These are phyloP conservation scores for Psylliodes chrysocephalus DNA, from an alignment of 2,888 invertebrate species.

Conservation along the genomic window DNA sequence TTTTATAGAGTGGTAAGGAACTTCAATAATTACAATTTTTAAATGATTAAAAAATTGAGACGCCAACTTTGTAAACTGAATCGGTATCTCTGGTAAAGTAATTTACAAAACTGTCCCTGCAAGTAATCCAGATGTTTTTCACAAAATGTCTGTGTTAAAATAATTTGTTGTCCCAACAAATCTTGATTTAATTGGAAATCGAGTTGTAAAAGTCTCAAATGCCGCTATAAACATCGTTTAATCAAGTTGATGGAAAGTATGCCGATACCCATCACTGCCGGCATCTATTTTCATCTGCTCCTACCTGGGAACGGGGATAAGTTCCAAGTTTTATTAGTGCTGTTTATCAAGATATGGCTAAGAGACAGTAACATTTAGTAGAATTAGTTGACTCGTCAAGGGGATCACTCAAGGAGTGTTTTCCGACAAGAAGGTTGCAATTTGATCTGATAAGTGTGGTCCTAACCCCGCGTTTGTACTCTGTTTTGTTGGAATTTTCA, in stretches of 20 bases:
- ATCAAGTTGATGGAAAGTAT: constrained; percentile 32
- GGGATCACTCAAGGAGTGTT: constrained; percentile 52
- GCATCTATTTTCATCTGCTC: constrained; percentile 5
- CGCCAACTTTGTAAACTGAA: too few relatives aligned
- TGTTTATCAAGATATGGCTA: constrained; percentile 50
- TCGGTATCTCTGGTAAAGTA: too few relatives aligned
- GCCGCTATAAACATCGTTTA: constrained; percentile 19
- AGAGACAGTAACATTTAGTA: constrained; percentile 50
- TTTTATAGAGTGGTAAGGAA: too few relatives aligned
- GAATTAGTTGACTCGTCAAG: constrained; percentile 50
- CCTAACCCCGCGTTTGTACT: constrained; percentile 24
- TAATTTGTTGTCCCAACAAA: neutral
- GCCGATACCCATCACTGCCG: constrained; percentile 19
- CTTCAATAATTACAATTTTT: too few relatives aligned
- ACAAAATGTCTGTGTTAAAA: neutral
- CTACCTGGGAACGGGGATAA: constrained; percentile 39
- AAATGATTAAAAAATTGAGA: too few relatives aligned
- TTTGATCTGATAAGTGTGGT: constrained; percentile 53
- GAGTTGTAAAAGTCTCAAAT: constrained; percentile 9
- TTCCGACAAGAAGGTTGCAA: constrained; percentile 51
- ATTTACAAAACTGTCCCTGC: too few relatives aligned
- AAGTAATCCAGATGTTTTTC: too few relatives aligned
- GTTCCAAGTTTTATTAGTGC: constrained; percentile 49
- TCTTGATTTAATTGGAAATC: constrained; percentile 2
- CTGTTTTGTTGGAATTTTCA: neutral